Conservation (phyloP, 1,140 invertebrate species). For the Micrasema longulum region DNA sequence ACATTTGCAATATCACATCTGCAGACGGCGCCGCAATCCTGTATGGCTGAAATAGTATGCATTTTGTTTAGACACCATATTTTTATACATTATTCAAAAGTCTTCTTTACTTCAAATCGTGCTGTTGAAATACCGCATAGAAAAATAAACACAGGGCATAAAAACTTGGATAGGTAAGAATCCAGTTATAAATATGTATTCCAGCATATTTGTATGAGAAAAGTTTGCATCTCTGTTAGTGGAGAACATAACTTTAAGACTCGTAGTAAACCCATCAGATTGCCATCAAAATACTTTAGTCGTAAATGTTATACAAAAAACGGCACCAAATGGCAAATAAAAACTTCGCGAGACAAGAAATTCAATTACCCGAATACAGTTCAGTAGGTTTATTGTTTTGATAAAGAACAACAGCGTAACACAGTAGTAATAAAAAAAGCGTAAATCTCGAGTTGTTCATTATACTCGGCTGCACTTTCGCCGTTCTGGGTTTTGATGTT, state of each 20-base stretch:
- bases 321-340: background rate
- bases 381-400: constrained; percentile 25
- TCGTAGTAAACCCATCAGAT: no score
- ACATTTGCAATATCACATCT: constrained; percentile 33
- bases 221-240: no score
- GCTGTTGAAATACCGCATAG: no score
- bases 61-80: constrained; percentile 15
- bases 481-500: constrained; percentile 20
- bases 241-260: no score
- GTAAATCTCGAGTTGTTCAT: constrained; percentile 27
- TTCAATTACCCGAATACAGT: constrained; percentile 26
- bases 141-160: no score
- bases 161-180: no score
- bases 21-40: constrained; percentile 42
- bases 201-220: no score
- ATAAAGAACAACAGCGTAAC: constrained; percentile 15
- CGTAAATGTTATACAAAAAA: no score
- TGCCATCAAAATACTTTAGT: no score
- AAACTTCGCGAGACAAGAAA: constrained; percentile 24
- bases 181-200: no score
- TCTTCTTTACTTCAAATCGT: no score
- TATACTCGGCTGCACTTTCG: constrained; percentile 13
- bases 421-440: constrained; percentile 11
- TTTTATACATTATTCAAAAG: constrained; percentile 26
- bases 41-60: constrained; percentile 29